Evolutionary conservation across 2,888 invertebrate genomes (phyloP).

Genomic region (Eledone cirrhosa): DNA sequence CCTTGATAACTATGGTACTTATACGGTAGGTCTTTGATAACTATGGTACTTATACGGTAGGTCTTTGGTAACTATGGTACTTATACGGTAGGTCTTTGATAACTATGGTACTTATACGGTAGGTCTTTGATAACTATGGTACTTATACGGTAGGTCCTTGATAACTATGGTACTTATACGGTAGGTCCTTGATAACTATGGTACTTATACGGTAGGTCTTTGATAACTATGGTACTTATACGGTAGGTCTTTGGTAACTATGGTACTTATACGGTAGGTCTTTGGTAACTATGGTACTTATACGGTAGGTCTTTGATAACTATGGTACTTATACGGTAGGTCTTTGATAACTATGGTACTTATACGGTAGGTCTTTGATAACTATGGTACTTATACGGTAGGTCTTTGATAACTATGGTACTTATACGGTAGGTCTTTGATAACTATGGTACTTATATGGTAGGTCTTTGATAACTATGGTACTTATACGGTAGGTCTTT

Average conservation of each 20-base stretch:
- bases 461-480: no score
- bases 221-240: no score
- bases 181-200: conserved; percentile 54
- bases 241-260: conserved; percentile 56
- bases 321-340: conserved; percentile 58
- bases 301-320: conserved; percentile 55
- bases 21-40: conserved; percentile 56
- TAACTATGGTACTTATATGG: conserved; percentile 56
- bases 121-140: conserved; percentile 53
- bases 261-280: conserved; percentile 56
- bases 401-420: no score
- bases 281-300: no score
- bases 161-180: no score
- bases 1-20: conserved; percentile 50
- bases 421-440: no score
- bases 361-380: conserved; percentile 57
- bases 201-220: conserved; percentile 55
- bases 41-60: no score
- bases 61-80: conserved; percentile 54
- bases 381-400: conserved; percentile 58
- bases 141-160: conserved; percentile 55
- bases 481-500: no score
- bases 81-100: conserved; percentile 54
- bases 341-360: no score
- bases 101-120: no score